These are phyloP conservation scores for Haliclona indistincta DNA, from an alignment of 37 sponge, comb jelly and placozoan genomes.

Conservation along the genomic window DNA sequence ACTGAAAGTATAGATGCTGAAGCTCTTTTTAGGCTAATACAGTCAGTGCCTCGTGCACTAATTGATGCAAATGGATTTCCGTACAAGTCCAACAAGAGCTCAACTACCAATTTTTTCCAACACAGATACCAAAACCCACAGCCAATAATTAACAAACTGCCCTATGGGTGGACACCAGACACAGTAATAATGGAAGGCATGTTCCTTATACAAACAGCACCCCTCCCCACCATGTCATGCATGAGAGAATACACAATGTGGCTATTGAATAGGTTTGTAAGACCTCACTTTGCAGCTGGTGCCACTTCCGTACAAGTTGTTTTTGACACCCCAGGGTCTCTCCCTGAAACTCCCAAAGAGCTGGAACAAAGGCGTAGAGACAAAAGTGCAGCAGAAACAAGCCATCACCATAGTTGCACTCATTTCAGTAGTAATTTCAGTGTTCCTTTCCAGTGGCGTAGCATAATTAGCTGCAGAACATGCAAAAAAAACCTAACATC, in stretches of 20 bases:
- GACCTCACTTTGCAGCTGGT: not conserved
- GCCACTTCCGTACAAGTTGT: not conserved
- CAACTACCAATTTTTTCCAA: slow-evolving; percentile 25
- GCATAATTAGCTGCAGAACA: not conserved
- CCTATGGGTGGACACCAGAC: slow-evolving; percentile 16
- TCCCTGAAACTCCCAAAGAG: not conserved
- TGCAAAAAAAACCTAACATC: slow-evolving; percentile 10
- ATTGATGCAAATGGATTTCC: slow-evolving; percentile 14
- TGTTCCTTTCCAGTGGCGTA: too few species aligned
- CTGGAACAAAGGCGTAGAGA: slow-evolving; percentile 8
- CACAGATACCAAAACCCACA: slow-evolving; percentile 5
- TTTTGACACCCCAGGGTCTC: slow-evolving; percentile 12
- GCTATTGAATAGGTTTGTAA: not conserved
- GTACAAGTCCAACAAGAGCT: slow-evolving; percentile 26
- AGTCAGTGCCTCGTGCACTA: slow-evolving; percentile 30
- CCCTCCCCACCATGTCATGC: not conserved
- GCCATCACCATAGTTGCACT: too few species aligned
- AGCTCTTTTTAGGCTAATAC: too few species aligned
- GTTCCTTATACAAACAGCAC: slow-evolving; percentile 28
- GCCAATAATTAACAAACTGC: not conserved
- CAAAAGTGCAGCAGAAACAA: not conserved
- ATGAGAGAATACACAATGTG: slow-evolving; percentile 3
- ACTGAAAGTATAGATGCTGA: too few species aligned
- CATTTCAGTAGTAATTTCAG: too few species aligned
- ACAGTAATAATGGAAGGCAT: slow-evolving; percentile 13